Conservation (phyloP, 2,113 vertebrate genomes). For the Acanthochromis polyacanthus region DNA sequence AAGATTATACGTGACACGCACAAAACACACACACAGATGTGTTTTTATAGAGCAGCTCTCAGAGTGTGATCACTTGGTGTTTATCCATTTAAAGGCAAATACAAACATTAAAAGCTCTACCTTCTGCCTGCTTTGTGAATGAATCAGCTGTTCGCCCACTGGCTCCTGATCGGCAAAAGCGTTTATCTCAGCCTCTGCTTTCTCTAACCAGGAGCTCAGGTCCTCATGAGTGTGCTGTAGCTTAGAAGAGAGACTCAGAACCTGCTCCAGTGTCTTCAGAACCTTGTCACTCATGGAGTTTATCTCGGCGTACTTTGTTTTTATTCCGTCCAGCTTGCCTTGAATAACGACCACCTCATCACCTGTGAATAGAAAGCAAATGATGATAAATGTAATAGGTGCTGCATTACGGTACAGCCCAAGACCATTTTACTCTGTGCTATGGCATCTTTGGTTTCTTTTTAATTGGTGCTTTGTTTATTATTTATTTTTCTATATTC, state of each 20-base stretch:
- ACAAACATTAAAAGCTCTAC: constrained; percentile 73
- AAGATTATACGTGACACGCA: background rate
- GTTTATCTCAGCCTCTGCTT: constrained; percentile 87
- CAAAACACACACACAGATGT: background rate
- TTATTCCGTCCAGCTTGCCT: constrained; percentile 96
- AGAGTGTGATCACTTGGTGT: background rate
- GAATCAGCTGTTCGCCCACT: constrained; percentile 86
- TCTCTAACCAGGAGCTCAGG: constrained; percentile 90
- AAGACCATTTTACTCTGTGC: background rate
- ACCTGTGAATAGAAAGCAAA: constrained; percentile 79
- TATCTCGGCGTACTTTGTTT: constrained; percentile 94
- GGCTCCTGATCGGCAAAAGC: constrained; percentile 84
- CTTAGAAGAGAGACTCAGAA: constrained; percentile 87
- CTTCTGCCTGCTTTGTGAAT: constrained; percentile 90
- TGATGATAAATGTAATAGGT: background rate
- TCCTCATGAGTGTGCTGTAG: constrained; percentile 87
- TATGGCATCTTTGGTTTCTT: no score
- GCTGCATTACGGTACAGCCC: background rate
- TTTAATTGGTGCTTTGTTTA: no score
- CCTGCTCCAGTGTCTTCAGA: constrained; percentile 89
- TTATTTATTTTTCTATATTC: no score
- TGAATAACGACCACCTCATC: constrained; percentile 98
- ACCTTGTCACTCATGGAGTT: constrained; percentile 88
- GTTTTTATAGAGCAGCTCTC: background rate
- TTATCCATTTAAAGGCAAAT: background rate